phyloP scores from a whole-genome alignment of 1,140 invertebrate species.

The Microplitis demolitor region DNA sequence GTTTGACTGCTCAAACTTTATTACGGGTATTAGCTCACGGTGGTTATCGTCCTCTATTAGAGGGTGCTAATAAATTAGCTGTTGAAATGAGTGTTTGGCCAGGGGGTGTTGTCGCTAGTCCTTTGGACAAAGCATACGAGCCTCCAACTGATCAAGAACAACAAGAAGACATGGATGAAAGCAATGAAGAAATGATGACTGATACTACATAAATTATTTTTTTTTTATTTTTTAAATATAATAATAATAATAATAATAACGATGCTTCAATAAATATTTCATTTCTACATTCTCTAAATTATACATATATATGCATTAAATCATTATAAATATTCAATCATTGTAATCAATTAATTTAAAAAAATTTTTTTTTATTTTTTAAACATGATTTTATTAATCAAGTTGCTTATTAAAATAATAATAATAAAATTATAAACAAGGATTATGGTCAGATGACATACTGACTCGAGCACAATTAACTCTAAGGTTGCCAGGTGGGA shows the following conservation, averaged over 20 bases:
- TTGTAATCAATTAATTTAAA: no score
- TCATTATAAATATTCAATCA: no score
- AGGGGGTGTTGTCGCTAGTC: constrained; percentile 89
- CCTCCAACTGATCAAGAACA: constrained; percentile 67
- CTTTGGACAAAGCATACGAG: constrained; percentile 89
- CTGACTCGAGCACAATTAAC: constrained; percentile 71
- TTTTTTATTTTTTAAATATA: no score
- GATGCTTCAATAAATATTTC: no score
- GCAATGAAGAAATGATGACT: constrained; percentile 65
- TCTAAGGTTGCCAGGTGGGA: constrained; percentile 62
- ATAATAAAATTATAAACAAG: constrained; percentile 62
- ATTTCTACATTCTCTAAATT: no score
- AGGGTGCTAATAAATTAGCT: constrained; percentile 68
- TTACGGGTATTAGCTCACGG: constrained; percentile 88
- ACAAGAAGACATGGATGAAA: constrained; percentile 63
- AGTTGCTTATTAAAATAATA: no score
- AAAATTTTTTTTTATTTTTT: no score
- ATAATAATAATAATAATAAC: no score
- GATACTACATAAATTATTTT: constrained; percentile 45
- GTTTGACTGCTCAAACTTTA: constrained; percentile 86
- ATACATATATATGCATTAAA: no score
- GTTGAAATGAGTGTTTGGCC: constrained; percentile 89
- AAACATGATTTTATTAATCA: no score
- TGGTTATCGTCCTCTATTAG: constrained; percentile 89
- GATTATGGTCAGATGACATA: constrained; percentile 69